These are phyloP conservation scores for Stramonita haemastoma DNA, from an alignment of 2,888 invertebrate genomes.

Conservation along the genomic window DNA sequence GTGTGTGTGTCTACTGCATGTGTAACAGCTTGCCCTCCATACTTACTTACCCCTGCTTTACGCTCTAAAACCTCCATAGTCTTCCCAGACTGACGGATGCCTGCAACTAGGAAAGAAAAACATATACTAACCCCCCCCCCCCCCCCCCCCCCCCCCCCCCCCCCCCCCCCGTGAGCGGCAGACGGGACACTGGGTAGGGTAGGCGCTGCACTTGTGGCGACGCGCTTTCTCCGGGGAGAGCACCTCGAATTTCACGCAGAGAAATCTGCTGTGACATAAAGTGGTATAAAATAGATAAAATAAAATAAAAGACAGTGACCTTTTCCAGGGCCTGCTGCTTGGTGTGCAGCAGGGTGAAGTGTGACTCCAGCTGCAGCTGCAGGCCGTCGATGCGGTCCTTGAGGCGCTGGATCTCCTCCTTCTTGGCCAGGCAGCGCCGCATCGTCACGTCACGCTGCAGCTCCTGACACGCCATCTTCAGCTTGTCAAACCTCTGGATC, in stretches of 20 bases:
- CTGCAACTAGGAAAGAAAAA: neutral
- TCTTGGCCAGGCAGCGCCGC: constrained; percentile 79
- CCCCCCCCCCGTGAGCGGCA: neutral
- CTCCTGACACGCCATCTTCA: constrained; percentile 81
- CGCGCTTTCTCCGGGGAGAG: no score
- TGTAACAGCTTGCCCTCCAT: no score
- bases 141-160: neutral
- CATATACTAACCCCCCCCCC: neutral
- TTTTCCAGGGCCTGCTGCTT: constrained; percentile 73
- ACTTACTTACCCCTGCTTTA: no score
- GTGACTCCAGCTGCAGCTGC: constrained; percentile 60
- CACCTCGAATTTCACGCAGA: no score
- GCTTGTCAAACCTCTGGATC: constrained; percentile 63
- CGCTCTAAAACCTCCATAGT: no score
- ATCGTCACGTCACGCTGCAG: constrained; percentile 85
- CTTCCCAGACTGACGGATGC: no score
- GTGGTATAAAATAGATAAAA: neutral
- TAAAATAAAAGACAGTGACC: constrained; percentile 53
- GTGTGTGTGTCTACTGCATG: no score
- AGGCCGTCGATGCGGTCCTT: constrained; percentile 55
- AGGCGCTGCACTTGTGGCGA: no score
- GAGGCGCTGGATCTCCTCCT: constrained; percentile 57
- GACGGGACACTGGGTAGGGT: no score
- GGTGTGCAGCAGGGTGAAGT: constrained; percentile 63
- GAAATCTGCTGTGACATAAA: neutral